Evolutionary conservation across 2,797 vertebrate species (phyloP).

Genomic region (Apodemus agrarius): DNA sequence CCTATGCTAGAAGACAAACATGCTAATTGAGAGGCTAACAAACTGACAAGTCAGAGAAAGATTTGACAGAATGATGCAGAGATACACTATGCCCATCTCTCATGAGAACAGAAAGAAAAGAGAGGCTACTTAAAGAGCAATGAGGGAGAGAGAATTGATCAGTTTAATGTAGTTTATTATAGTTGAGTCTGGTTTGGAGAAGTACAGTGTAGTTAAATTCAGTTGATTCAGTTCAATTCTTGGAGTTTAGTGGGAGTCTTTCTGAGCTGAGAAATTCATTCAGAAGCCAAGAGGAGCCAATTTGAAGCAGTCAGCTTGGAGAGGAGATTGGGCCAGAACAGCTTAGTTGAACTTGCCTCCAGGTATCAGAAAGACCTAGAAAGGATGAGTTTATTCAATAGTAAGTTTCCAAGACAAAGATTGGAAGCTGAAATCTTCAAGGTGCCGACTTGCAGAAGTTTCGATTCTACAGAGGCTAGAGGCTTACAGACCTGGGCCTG

Average conservation of each 20-base stretch:
- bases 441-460: neutral
- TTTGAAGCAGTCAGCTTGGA: neutral
- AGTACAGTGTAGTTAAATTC: too few relatives aligned
- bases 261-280: too few relatives aligned
- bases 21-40: neutral
- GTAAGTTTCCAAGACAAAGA: neutral
- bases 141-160: too few relatives aligned
- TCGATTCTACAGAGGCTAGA: neutral
- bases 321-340: neutral
- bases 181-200: too few relatives aligned
- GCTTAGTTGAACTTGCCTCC: neutral
- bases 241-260: too few relatives aligned
- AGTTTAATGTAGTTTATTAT: too few relatives aligned
- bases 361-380: neutral
- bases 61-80: too few relatives aligned
- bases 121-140: too few relatives aligned
- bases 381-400: neutral
- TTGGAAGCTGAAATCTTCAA: neutral
- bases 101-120: too few relatives aligned
- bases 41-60: neutral
- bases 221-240: too few relatives aligned
- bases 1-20: neutral
- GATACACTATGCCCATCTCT: too few relatives aligned
- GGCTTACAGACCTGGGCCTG: neutral
- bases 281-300: too few relatives aligned